Percentiles rank a stretch among this genome's conserved stretches.
Evolutionary conservation across 2,797 vertebrate genomes (phyloP).

Genomic region (Protosalanx chinensis): DNA sequence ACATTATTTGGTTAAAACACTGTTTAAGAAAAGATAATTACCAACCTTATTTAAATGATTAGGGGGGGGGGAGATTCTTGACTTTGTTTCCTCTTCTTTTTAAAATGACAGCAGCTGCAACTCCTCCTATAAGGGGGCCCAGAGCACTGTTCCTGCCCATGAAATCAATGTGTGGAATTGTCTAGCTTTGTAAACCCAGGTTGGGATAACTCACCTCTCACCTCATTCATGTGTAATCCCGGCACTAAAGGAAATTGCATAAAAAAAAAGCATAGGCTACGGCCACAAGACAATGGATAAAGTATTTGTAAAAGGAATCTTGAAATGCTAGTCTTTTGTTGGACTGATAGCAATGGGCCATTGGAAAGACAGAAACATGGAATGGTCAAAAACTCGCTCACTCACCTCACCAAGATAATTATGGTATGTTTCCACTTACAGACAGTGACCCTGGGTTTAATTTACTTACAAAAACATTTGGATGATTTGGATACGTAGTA

Average conservation of each 20-base stretch:
- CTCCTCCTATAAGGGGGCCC: constrained; percentile 32
- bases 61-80: background rate
- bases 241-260: constrained; percentile 41
- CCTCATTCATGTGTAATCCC: constrained; percentile 59
- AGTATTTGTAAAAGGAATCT: background rate
- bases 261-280: constrained; percentile 19
- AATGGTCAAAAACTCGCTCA: background rate
- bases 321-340: too few species aligned
- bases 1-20: background rate
- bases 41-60: too few species aligned
- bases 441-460: background rate
- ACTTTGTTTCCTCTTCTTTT: constrained; percentile 15
- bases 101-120: constrained; percentile 33
- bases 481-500: background rate
- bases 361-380: background rate
- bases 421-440: too few species aligned
- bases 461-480: background rate
- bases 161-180: constrained; percentile 44
- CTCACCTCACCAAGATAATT: background rate
- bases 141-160: constrained; percentile 20
- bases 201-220: constrained; percentile 51
- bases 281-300: constrained; percentile 6
- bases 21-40: too few species aligned
- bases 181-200: constrained; percentile 42
- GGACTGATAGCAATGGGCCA: too few species aligned